Percentiles rank a stretch among this genome's conserved stretches.
These are phyloP conservation scores for Ennomos fuscantarius DNA, from an alignment of 2,888 invertebrate species.

Conservation along the genomic window DNA sequence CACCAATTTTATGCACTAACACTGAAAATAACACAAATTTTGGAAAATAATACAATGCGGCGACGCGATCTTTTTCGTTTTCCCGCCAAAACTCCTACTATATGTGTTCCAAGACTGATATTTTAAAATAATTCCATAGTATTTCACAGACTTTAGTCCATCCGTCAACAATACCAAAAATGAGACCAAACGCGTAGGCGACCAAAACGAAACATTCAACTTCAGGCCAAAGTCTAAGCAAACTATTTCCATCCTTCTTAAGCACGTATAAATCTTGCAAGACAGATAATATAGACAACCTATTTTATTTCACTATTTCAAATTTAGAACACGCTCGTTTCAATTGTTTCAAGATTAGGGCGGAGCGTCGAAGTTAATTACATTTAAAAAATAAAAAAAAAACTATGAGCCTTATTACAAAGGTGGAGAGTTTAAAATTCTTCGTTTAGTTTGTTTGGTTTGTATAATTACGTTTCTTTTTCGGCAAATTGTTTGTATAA, in stretches of 20 bases:
- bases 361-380: slow-evolving; percentile 34
- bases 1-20: too few species aligned
- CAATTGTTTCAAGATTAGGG: slow-evolving; percentile 41
- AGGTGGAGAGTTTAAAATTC: slow-evolving; percentile 16
- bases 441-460: not conserved
- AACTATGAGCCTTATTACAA: slow-evolving; percentile 1
- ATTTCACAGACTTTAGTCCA: slow-evolving; percentile 24
- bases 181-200: slow-evolving; percentile 36
- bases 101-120: slow-evolving; percentile 24
- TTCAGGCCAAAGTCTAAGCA: slow-evolving; percentile 24
- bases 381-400: slow-evolving; percentile 2
- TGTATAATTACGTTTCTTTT: slow-evolving; percentile 14
- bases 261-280: slow-evolving; percentile 15
- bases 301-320: slow-evolving; percentile 45
- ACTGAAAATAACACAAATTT: too few species aligned
- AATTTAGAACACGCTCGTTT: slow-evolving; percentile 45
- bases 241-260: slow-evolving; percentile 23
- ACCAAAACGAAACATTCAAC: slow-evolving; percentile 27
- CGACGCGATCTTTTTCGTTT: too few species aligned
- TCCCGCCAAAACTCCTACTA: slow-evolving; percentile 13
- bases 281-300: slow-evolving; percentile 38
- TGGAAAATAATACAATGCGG: too few species aligned
- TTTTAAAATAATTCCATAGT: slow-evolving; percentile 15
- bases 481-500: slow-evolving; percentile 31
- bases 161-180: slow-evolving; percentile 36